phyloP scores from a whole-genome alignment of 2,113 vertebrate genomes.

The Paramormyrops kingsleyae region DNA sequence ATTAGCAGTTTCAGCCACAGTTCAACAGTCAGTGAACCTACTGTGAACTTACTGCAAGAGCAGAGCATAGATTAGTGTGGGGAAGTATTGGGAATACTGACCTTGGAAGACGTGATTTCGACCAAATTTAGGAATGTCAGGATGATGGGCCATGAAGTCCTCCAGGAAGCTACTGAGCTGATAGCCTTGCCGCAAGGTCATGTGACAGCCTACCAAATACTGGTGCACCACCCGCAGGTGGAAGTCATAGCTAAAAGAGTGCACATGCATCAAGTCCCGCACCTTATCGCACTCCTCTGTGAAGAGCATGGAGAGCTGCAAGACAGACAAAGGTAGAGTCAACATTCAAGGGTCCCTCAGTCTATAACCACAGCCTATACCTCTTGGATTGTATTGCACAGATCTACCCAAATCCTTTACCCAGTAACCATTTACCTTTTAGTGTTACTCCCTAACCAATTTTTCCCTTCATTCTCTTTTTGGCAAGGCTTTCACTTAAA shows the following conservation, averaged over 20 bases:
- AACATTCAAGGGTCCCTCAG: neutral
- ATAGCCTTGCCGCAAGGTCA: slow-evolving; percentile 88
- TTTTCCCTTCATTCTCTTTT: neutral
- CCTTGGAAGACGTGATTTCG: slow-evolving; percentile 95
- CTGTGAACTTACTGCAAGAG: neutral
- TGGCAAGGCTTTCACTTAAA: neutral
- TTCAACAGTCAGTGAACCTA: neutral
- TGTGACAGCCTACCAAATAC: slow-evolving; percentile 83
- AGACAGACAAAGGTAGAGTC: slow-evolving; percentile 20
- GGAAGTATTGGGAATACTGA: slow-evolving; percentile 31
- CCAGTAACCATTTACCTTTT: neutral
- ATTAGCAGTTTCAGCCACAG: neutral
- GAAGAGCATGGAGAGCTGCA: slow-evolving; percentile 95
- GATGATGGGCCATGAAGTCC: slow-evolving; percentile 88
- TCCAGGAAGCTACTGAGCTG: slow-evolving; percentile 90
- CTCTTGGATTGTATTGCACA: neutral
- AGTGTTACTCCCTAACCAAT: neutral
- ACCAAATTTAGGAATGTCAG: slow-evolving; percentile 91
- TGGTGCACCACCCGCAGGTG: slow-evolving; percentile 94
- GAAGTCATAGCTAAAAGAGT: slow-evolving; percentile 98
- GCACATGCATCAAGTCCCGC: slow-evolving; percentile 93
- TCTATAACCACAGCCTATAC: neutral
- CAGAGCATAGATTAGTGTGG: neutral
- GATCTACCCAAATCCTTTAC: neutral
- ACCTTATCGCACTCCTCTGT: slow-evolving; percentile 97